Conservation (phyloP, 2,797 vertebrate genomes). For the Hippoglossus hippoglossus region DNA sequence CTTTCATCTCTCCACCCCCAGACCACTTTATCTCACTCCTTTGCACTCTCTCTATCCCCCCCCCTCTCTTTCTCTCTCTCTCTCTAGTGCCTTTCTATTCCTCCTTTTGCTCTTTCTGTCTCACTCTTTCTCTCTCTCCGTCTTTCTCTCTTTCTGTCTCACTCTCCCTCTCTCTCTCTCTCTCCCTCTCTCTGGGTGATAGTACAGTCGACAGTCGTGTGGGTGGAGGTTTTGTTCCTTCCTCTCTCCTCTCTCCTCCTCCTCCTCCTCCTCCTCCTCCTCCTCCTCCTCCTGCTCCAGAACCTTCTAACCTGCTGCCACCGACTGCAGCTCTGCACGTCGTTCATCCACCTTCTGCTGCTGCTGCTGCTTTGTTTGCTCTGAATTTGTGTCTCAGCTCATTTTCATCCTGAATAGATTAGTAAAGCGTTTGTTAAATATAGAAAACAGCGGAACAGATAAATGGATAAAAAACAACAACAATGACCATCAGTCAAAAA, state of each 20-base stretch:
- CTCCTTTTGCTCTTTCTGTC: not conserved
- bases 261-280: not conserved
- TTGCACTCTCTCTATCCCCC: slow-evolving; percentile 10
- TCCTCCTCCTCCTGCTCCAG: not conserved
- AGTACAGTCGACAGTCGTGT: slow-evolving; percentile 38
- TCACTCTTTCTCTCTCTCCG: not conserved
- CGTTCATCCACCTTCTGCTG: slow-evolving; percentile 2
- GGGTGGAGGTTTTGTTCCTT: slow-evolving; percentile 46
- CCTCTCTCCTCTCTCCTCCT: slow-evolving; percentile 1
- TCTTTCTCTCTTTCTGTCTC: slow-evolving; percentile 12
- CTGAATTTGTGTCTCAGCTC: too few relatives aligned
- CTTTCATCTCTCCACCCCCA: slow-evolving; percentile 51
- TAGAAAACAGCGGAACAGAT: not conserved
- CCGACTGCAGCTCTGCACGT: slow-evolving; percentile 18
- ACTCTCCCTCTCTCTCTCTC: slow-evolving; percentile 15
- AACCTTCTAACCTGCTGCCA: slow-evolving; percentile 31
- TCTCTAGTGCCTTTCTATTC: not conserved
- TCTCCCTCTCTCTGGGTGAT: slow-evolving; percentile 35
- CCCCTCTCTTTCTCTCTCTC: slow-evolving; percentile 11
- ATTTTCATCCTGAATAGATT: not conserved
- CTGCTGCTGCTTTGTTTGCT: too few relatives aligned
- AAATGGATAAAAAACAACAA: not conserved
- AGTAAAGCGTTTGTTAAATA: not conserved
- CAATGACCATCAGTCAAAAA: not conserved
- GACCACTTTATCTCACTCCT: slow-evolving; percentile 19